Conservation (phyloP, 2,888 invertebrate genomes). For the Lithophane leautieri region DNA sequence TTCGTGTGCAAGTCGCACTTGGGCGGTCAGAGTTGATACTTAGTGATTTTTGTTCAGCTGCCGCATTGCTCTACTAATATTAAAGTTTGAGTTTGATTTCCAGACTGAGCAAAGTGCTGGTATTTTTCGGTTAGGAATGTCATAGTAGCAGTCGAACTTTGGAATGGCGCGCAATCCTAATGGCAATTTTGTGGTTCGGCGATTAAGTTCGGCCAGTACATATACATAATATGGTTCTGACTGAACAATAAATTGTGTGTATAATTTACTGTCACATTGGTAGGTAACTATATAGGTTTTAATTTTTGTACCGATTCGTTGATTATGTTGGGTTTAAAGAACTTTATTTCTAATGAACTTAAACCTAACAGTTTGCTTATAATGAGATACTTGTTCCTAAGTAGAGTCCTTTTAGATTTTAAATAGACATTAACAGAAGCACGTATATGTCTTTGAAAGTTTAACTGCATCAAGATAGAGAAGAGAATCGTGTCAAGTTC, state of each 20-base stretch:
- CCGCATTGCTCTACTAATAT: constrained; percentile 22
- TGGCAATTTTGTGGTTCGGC: neutral
- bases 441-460: constrained; percentile 68
- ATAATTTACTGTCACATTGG: too few relatives aligned
- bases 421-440: constrained; percentile 44
- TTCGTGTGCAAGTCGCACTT: too few relatives aligned
- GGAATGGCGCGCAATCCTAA: neutral
- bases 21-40: constrained; percentile 1
- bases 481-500: constrained; percentile 82
- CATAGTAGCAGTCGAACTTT: constrained; percentile 7
- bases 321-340: neutral
- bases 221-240: neutral
- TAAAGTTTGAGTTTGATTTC: constrained; percentile 35
- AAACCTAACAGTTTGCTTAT: too few relatives aligned
- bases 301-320: neutral
- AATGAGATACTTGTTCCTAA: neutral
- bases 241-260: too few relatives aligned
- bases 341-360: too few relatives aligned
- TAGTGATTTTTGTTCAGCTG: constrained; percentile 31
- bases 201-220: neutral
- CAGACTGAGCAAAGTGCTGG: constrained; percentile 11
- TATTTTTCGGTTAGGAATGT: constrained; percentile 29
- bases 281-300: too few relatives aligned
- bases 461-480: constrained; percentile 77
- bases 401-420: constrained; percentile 6